Percentiles rank a stretch among this genome's conserved stretches.
These are phyloP conservation scores for Thecophora atra DNA, from an alignment of 2,888 invertebrate genomes.

Conservation along the genomic window DNA sequence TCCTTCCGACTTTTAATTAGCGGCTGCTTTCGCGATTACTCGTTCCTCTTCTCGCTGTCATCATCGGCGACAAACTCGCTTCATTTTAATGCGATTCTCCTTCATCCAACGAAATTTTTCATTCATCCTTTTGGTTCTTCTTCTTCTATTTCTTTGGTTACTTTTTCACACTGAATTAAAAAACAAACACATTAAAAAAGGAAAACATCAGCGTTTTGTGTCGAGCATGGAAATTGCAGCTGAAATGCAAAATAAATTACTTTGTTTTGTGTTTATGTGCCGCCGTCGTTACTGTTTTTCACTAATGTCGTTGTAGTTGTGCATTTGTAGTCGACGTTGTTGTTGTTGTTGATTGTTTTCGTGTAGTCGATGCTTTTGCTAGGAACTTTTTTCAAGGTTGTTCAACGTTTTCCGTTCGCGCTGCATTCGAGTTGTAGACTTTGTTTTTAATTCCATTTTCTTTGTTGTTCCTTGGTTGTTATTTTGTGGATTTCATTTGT, in stretches of 20 bases:
- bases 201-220: background rate
- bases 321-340: background rate
- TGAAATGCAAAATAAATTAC: background rate
- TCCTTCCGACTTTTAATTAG: background rate
- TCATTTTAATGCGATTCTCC: no score
- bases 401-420: no score
- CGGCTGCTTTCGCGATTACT: background rate
- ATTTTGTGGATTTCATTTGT: no score
- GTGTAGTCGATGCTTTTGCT: no score
- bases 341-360: no score
- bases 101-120: background rate
- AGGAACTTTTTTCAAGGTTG: no score
- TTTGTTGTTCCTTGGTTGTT: no score
- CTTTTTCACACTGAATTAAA: no score
- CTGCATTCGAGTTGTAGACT: no score
- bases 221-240: conserved; percentile 6
- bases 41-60: background rate
- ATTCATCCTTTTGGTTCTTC: background rate
- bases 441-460: no score
- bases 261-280: background rate
- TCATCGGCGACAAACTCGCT: background rate
- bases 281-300: background rate
- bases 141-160: no score
- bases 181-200: no score
- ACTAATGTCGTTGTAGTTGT: background rate